Base-by-base conservation (phyloP, 2,888 invertebrate genomes). In the Drosophila nr. perissopoda region DNA sequence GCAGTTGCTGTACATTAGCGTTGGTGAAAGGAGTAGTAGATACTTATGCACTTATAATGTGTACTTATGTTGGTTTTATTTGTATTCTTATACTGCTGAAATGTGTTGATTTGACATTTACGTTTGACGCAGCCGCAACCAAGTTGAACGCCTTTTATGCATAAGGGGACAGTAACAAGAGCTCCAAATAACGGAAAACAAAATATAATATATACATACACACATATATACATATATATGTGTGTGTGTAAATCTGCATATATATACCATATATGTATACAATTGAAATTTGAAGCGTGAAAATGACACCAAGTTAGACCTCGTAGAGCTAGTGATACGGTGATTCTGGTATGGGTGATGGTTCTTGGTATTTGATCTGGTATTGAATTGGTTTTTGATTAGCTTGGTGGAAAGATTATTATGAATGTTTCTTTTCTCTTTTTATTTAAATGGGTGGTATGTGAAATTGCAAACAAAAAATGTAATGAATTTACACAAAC, bases 291-390 rank as follows among this genome's bases (percentile, higher is more conserved):
- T 71, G 85, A 90, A 90, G 90, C 89, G 82, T 90, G 86, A 88
- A 84, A 88, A 88, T 90, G 88, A 88, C 88, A 88, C 88, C 91
- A 89, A 89, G 76, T 88, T 82, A 90, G 80, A 77, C 74, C 83
- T 82, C 81, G 91, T 87, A 89, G 83, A 88, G 83, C 88, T 88
- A 88, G 88, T 88, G 88, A 88, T 90, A 90, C 88, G 88, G 88
- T 88, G 88, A 88, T 75, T 74, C 86, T 77, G 83, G 74, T 78
- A 68, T 57, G 84, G 82, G 83, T 86, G 76, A 64, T 79, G 68
- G 72, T 88, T 82, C 71, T 82, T 85, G 79, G 82, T 87, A 71
- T 73, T 79, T 64, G 21, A 57, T 75, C 53, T 89, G 76, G 71
- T 76, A 85, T 86, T 61, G 46, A 40, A n/a, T 82, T 81, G 83